Base-by-base conservation (phyloP, 2,113 vertebrate species). In the Apodemus sylvaticus region DNA sequence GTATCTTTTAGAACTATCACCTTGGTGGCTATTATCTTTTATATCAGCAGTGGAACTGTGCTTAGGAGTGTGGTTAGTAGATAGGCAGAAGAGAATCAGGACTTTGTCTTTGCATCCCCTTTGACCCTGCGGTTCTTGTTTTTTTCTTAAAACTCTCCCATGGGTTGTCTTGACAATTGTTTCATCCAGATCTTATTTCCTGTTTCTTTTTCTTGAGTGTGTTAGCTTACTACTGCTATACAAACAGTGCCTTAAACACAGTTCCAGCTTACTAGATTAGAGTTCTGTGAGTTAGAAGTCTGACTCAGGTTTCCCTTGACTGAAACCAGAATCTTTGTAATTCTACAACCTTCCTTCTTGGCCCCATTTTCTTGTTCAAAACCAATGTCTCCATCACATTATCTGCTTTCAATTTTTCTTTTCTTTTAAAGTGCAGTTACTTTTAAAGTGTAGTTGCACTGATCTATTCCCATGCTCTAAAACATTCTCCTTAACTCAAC, bases 1-100 rank as follows among this genome's bases (percentile, higher is more conserved):
- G n/a, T 86, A 39, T 94, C 62, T 79, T 81, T 81, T 73, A 83
- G 64, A 90, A 90, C 60, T 51, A 45, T 71, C 36, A 85, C 55
- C 22, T 62, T 81, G 7, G 29, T 64, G 82, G 16, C 73, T 93
- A 39, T 11, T 76, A 73, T 53, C 34, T 45, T 26, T 90, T 78
- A 19, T 62, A 20, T 45, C 34, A 9, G 29, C 78, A 31, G 36
- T 19, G 5, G 22, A 17, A 11, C 62, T 62, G 34, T 48, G 89
- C 78, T 79, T 73, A 74, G 39, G 60, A 89, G 53, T 45, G 11
- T 83, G n/a, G 20, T 83, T 45, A 87, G 1, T 16, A 24, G 8
- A 17, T 39, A 90, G 55, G 79, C 4, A 58, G 71, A 60, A 74
- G 51, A 86, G 82, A 81, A 34, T 26, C 2, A 34, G 16, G 8